phyloP scores from a whole-genome alignment of 2,888 invertebrate genomes.

The Pseudococcus longispinus region DNA sequence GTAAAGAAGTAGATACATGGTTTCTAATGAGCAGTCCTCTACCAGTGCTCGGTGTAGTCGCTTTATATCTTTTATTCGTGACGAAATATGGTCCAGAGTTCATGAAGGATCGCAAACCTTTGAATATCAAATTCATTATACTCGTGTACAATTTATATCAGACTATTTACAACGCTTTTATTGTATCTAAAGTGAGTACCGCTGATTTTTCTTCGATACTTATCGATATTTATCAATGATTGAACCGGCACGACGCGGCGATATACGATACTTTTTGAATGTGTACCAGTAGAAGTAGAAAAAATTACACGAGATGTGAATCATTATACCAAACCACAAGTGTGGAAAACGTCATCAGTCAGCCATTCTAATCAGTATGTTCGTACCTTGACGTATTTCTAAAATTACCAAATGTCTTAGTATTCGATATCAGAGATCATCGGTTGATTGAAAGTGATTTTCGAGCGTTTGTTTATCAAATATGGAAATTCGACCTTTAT shows the following conservation, averaged over 20 bases:
- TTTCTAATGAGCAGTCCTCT: slow-evolving; percentile 73
- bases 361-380: not conserved
- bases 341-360: not conserved
- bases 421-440: not conserved
- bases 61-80: slow-evolving; percentile 74
- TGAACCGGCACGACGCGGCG: not conserved
- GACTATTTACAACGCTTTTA: slow-evolving; percentile 82
- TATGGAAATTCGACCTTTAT: slow-evolving; percentile 32
- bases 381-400: not conserved
- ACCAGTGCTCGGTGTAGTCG: slow-evolving; percentile 67
- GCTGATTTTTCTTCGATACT: not conserved
- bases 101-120: slow-evolving; percentile 67
- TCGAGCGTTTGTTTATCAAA: not conserved
- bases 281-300: not conserved
- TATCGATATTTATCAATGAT: not conserved
- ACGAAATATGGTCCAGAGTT: slow-evolving; percentile 74
- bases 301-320: too few relatives aligned
- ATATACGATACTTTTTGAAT: not conserved
- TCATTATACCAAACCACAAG: not conserved
- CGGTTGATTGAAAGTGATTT: not conserved
- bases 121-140: slow-evolving; percentile 64
- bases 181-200: slow-evolving; percentile 64
- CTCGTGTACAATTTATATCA: slow-evolving; percentile 82
- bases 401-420: not conserved
- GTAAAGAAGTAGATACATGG: slow-evolving; percentile 72